Conservation (phyloP, 1,140 invertebrate genomes). For the Caerostris darwini region DNA sequence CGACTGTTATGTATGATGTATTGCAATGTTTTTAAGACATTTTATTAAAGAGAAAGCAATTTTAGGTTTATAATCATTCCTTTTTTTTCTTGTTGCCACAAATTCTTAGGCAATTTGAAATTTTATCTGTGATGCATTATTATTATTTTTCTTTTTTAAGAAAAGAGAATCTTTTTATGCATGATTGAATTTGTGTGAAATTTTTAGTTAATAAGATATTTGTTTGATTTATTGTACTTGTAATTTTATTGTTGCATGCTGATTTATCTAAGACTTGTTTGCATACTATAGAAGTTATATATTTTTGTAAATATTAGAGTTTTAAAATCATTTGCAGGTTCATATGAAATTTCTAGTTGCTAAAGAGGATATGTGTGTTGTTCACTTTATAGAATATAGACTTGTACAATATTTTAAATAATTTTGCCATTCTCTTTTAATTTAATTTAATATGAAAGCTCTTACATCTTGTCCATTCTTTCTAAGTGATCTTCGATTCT, state of each 20-base stretch:
- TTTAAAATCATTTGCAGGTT: neutral
- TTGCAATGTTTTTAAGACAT: neutral
- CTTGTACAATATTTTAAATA: neutral
- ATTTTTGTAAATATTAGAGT: neutral
- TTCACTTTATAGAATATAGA: neutral
- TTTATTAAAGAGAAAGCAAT: neutral
- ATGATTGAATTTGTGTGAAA: neutral
- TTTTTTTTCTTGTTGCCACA: constrained; percentile 6
- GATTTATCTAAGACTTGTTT: neutral
- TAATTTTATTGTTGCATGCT: neutral
- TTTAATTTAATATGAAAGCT: neutral
- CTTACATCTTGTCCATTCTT: neutral
- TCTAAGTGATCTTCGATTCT: neutral
- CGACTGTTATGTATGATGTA: neutral
- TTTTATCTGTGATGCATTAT: constrained; percentile 11
- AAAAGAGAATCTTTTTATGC: neutral
- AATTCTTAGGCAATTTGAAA: neutral
- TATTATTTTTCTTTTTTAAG: neutral
- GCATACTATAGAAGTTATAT: neutral
- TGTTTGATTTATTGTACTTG: neutral
- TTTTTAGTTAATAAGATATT: neutral
- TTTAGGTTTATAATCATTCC: neutral
- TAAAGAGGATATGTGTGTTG: neutral
- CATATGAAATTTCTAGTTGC: neutral
- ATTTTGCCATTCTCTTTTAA: neutral